Evolutionary conservation across 2,888 invertebrate genomes (phyloP).

Genomic region (Nasonovia ribisnigri): DNA sequence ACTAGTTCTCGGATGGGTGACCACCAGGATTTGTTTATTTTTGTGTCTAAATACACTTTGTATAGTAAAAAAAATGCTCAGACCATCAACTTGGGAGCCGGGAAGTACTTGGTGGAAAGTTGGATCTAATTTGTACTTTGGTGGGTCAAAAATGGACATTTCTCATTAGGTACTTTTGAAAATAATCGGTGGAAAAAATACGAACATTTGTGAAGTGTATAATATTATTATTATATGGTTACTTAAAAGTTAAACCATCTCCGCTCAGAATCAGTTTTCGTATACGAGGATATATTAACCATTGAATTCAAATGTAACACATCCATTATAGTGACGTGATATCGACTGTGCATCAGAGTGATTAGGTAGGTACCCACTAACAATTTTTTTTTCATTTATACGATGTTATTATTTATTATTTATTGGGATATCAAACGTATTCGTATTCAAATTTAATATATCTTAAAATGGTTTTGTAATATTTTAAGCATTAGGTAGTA

Average conservation of each 20-base stretch:
- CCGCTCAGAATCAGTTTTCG: background rate
- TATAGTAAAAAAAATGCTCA: background rate
- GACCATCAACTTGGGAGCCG: background rate
- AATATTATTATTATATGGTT: no score
- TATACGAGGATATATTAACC: background rate
- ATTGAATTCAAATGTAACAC: background rate
- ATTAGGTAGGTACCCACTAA: background rate
- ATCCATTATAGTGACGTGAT: background rate
- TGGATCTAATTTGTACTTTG: background rate
- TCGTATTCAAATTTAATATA: background rate
- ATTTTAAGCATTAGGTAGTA: background rate
- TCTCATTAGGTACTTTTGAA: background rate
- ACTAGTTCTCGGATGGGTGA: no score
- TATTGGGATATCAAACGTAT: conserved; percentile 1
- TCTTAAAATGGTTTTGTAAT: background rate
- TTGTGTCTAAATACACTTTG: background rate
- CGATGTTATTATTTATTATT: background rate
- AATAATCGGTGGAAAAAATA: background rate
- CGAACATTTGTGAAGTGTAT: no score
- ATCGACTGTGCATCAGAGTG: background rate
- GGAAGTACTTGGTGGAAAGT: background rate
- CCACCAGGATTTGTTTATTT: no score
- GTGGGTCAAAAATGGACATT: background rate
- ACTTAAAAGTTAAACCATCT: no score
- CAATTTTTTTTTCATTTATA: background rate